Base-by-base conservation (phyloP, 2,113 vertebrate species). In the Hemibagrus wyckioides region DNA sequence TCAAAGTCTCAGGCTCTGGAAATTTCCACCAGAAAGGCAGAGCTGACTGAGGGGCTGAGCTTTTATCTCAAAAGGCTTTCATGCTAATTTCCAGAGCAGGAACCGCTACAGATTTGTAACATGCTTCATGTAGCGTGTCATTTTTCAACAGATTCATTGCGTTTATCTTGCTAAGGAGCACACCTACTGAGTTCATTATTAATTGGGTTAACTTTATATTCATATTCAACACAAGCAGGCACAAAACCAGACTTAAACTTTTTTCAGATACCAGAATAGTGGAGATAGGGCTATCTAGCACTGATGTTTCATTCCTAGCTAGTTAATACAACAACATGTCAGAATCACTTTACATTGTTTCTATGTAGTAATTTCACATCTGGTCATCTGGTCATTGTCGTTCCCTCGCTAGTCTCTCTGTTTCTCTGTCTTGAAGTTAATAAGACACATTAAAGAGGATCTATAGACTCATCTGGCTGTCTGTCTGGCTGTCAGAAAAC, bases 11-110 rank as follows among this genome's bases (percentile, higher is more conserved):
- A 92, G 94, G 93, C 91, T 93, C 93, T 95, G 95, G 95, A 95
- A 96, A 96, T 95, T 95, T 95, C 95, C 95, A 95, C 93, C 91
- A 85, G 91, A 89, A 90, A 89, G 85, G 82, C 87, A 83, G 89
- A 87, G 88, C 54, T 84, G 90, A 91, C 92, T 81, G 92, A 93
- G 91, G 25, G 54, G 44, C 14, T 33, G 67, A 59, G 56, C 17
- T 77, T 4, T 71, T 71, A 71, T 3, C 39, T 21, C 11, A 28
- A 36, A 17, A 41, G 61, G 33, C 36, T n/a, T 54, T 88, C 73
- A 88, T 79, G 67, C 23, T 67, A 82, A 86, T 52, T 56, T 48
- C 44, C 44, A 39, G 19, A 30, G n/a, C 25, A 85, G 77, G 25
- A 69, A 80, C 19, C 4, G 2, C 13, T 21, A 80, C 33, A 39